Evolutionary conservation across 2,113 vertebrate species (phyloP).

Genomic region (Lampris incognitus): DNA sequence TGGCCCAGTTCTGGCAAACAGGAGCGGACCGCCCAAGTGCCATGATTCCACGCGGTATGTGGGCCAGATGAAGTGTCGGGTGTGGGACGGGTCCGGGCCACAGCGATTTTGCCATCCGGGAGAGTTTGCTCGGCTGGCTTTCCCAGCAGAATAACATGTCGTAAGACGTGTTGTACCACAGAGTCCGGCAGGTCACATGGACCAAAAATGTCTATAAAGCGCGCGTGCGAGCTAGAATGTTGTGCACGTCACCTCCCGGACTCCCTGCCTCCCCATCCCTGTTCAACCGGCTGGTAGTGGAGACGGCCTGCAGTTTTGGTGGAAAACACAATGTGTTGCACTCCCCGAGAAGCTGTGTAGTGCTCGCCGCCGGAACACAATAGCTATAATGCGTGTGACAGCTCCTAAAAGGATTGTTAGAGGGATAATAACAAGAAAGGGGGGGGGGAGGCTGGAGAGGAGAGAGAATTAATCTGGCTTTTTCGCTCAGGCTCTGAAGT

Average conservation of each 20-base stretch:
- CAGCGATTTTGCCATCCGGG: too few species aligned
- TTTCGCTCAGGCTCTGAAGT: slow-evolving; percentile 74
- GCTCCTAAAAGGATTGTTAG: slow-evolving; percentile 81
- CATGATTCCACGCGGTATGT: too few species aligned
- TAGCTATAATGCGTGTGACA: slow-evolving; percentile 78
- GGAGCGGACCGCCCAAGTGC: too few species aligned
- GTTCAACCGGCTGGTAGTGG: slow-evolving; percentile 55
- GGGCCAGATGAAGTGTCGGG: too few species aligned
- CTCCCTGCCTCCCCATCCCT: slow-evolving; percentile 27
- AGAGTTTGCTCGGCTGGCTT: slow-evolving; percentile 24
- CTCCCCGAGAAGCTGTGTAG: slow-evolving; percentile 34
- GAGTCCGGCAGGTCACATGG: too few species aligned
- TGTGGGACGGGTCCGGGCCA: too few species aligned
- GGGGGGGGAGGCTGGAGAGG: slow-evolving; percentile 57
- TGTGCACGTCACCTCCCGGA: too few species aligned
- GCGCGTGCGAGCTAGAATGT: too few species aligned
- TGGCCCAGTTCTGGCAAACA: too few species aligned
- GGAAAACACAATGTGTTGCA: slow-evolving; percentile 59
- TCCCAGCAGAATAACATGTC: slow-evolving; percentile 30
- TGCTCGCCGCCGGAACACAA: slow-evolving; percentile 71
- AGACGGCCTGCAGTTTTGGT: slow-evolving; percentile 49
- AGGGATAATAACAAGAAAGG: slow-evolving; percentile 73
- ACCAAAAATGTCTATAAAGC: too few species aligned
- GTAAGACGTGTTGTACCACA: background rate
- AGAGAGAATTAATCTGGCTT: slow-evolving; percentile 77